phyloP scores from a whole-genome alignment of 1,140 invertebrate genomes.

The Sarcophaga bullata region DNA sequence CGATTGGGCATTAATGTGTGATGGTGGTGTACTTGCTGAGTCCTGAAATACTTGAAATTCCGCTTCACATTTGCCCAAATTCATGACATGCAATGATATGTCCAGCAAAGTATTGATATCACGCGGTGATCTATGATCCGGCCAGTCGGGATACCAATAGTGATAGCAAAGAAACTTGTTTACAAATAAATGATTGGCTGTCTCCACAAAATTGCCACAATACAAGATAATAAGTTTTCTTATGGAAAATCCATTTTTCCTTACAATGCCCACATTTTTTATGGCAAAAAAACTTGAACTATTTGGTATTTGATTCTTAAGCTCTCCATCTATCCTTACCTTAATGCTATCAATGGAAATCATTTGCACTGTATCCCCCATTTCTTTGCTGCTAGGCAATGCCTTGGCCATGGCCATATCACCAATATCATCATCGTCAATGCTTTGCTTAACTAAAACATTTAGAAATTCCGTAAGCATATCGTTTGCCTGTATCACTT shows the following conservation, averaged over 20 bases:
- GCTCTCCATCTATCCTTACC: slow-evolving; percentile 50
- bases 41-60: slow-evolving; percentile 55
- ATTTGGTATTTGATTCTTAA: slow-evolving; percentile 47
- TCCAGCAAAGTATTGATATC: slow-evolving; percentile 72
- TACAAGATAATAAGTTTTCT: slow-evolving; percentile 68
- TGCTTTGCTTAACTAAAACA: slow-evolving; percentile 32
- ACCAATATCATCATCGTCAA: slow-evolving; percentile 1
- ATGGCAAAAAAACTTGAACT: slow-evolving; percentile 69
- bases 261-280: slow-evolving; percentile 70
- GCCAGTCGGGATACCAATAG: slow-evolving; percentile 78
- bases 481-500: slow-evolving; percentile 52
- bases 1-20: slow-evolving; percentile 51
- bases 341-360: slow-evolving; percentile 57
- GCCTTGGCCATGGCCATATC: neutral
- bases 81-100: slow-evolving; percentile 71
- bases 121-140: slow-evolving; percentile 73
- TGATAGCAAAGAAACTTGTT: slow-evolving; percentile 69
- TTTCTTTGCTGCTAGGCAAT: neutral
- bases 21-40: slow-evolving; percentile 44
- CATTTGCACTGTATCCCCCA: slow-evolving; percentile 32
- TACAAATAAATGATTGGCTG: slow-evolving; percentile 33
- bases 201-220: slow-evolving; percentile 53
- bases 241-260: slow-evolving; percentile 74
- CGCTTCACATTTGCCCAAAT: slow-evolving; percentile 60
- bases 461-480: slow-evolving; percentile 55